Base-by-base conservation (phyloP, 2,888 invertebrate species). In the Tetragonula carbonaria region DNA sequence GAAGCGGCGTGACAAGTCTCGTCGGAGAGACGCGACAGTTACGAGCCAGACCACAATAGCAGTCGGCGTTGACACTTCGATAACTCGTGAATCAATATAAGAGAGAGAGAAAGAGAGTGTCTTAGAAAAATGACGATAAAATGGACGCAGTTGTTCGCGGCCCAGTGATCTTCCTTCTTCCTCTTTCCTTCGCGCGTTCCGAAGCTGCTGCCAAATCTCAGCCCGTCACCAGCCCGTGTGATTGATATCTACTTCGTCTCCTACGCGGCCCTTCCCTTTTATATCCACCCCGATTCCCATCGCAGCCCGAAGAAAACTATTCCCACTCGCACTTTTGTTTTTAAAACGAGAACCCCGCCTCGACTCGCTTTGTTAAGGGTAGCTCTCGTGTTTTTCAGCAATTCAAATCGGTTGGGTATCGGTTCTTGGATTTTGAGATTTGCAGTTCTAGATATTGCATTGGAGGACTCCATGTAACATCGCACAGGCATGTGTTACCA, bases 191-290 rank as follows among this genome's bases (percentile, higher is more conserved):
- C 80, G 74, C 88, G 89, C 87, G 86, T 87, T 89, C 88, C 88
- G 90, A 90, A 91, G 91, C 91, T 89, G 90, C 92, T 91, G 91
- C 91, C 92, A 92, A 93, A 93, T 93, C 92, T 92, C 91, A 55
- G 90, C 88, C 91, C 92, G 93, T 93, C 93, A 90, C 90, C 91
- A 72, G 89, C 82, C 85, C 87, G 86, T 77, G 91, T 93, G 93
- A 93, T 93, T 93, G 92, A 93, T 93, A 91, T 90, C 91, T 88
- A 87, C 88, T 73, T 82, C 83, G 82, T 76, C 85, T 89, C 88
- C 65, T 72, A 72, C 74, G 53, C 50, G 72, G 72, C 87, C 88
- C 88, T 80, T 89, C 87, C 89, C 90, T 88, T 28, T 87, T 87
- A 89, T 91, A 87, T 89, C 76, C 79, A 81, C 45, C 88, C 23